A percentile compares a stretch with the other conserved stretches of the same genome.
Conservation (phyloP, 2,797 vertebrate species). For the Liasis olivaceus region DNA sequence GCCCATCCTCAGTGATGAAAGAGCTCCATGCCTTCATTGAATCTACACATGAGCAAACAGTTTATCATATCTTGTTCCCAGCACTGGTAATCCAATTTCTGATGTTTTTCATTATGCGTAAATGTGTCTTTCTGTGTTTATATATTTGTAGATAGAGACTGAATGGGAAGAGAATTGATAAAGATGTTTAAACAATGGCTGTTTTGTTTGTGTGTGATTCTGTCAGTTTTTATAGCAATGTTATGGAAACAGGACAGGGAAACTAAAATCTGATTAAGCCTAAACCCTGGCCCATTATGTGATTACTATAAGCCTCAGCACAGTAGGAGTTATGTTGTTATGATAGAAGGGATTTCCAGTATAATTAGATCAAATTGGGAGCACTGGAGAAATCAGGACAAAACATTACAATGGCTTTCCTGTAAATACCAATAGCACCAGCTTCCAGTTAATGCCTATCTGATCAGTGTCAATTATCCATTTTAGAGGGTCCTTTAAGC, state of each 20-base stretch:
- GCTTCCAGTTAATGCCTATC: constrained; percentile 63
- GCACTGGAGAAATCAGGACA: constrained; percentile 67
- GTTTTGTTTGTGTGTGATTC: constrained; percentile 58
- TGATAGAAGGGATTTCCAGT: constrained; percentile 71
- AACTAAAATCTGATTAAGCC: constrained; percentile 72
- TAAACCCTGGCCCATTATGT: constrained; percentile 71
- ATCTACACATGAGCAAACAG: constrained; percentile 64
- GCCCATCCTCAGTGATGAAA: constrained; percentile 54
- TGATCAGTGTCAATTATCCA: constrained; percentile 36
- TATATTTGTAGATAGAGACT: neutral
- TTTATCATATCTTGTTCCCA: constrained; percentile 68
- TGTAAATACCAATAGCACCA: constrained; percentile 60
- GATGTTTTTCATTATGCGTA: constrained; percentile 60
- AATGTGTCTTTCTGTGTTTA: neutral
- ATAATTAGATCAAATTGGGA: constrained; percentile 72
- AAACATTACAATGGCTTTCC: constrained; percentile 66
- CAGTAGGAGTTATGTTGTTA: constrained; percentile 69
- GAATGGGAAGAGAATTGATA: constrained; percentile 52
- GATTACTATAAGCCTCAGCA: constrained; percentile 71
- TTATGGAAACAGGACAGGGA: constrained; percentile 69
- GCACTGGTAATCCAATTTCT: constrained; percentile 72
- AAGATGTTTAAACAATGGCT: constrained; percentile 67
- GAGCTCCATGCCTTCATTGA: constrained; percentile 49
- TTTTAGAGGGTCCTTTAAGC: constrained; percentile 25
- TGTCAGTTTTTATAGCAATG: constrained; percentile 63